Percentiles rank a stretch among this genome's conserved stretches.
Conservation (phyloP, 2,797 vertebrate genomes). For the Amphiprion clarkii region DNA sequence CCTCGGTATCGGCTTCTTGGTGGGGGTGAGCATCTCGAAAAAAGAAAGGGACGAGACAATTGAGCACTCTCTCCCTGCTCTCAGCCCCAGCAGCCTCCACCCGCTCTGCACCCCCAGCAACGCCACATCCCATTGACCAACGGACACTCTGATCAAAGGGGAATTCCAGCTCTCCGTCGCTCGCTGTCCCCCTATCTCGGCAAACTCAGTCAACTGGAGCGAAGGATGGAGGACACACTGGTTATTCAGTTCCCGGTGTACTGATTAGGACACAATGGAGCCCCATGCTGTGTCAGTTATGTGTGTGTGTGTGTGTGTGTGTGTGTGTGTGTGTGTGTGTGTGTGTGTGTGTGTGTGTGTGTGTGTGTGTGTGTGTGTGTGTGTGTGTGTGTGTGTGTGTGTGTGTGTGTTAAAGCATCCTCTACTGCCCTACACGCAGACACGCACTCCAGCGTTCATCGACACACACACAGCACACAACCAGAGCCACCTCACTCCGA, state of each 20-base stretch:
- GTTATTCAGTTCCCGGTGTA: slow-evolving; percentile 60
- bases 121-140: slow-evolving; percentile 77
- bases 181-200: slow-evolving; percentile 51
- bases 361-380: slow-evolving; percentile 54
- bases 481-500: slow-evolving; percentile 11
- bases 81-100: slow-evolving; percentile 25
- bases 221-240: slow-evolving; percentile 65
- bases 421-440: slow-evolving; percentile 14
- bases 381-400: slow-evolving; percentile 54
- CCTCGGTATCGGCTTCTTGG: slow-evolving; percentile 67
- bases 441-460: slow-evolving; percentile 4
- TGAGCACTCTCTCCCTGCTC: slow-evolving; percentile 65
- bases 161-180: slow-evolving; percentile 57
- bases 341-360: slow-evolving; percentile 54
- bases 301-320: slow-evolving; percentile 55
- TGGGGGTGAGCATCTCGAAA: slow-evolving; percentile 57
- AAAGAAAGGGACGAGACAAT: slow-evolving; percentile 79
- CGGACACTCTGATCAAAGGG: slow-evolving; percentile 80
- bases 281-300: slow-evolving; percentile 70
- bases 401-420: slow-evolving; percentile 67
- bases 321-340: slow-evolving; percentile 54
- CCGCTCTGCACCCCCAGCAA: slow-evolving; percentile 46
- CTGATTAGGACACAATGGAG: slow-evolving; percentile 74
- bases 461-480: slow-evolving; percentile 30
- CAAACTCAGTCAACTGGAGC: slow-evolving; percentile 65